A percentile compares a stretch with the other conserved stretches of the same genome.
These are phyloP conservation scores for Cheilosia variabilis DNA, from an alignment of 2,888 invertebrate genomes.

Conservation along the genomic window DNA sequence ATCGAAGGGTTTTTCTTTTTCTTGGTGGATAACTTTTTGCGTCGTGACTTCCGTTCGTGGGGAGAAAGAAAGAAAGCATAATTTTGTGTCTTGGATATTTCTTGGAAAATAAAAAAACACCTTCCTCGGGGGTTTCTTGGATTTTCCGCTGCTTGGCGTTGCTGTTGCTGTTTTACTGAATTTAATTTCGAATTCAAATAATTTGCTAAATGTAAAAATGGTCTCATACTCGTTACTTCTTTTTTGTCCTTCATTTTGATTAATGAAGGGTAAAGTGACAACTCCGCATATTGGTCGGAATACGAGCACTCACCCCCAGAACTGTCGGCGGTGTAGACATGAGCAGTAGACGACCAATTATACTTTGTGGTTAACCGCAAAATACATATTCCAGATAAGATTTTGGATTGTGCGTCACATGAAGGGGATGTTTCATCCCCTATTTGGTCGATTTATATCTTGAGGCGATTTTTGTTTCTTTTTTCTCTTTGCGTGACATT, in stretches of 20 bases:
- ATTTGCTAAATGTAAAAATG: background rate
- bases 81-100: conserved; percentile 72
- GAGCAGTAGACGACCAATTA: conserved; percentile 82
- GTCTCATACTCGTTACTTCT: background rate
- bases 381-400: conserved; percentile 82
- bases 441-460: conserved; percentile 59
- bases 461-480: conserved; percentile 45
- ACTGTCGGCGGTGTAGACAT: conserved; percentile 69
- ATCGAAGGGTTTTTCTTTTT: conserved; percentile 52
- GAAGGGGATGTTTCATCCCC: conserved; percentile 64
- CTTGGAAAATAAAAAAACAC: conserved; percentile 48
- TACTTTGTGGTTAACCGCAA: conserved; percentile 84
- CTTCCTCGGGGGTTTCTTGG: conserved; percentile 30
- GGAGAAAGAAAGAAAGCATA: conserved; percentile 55
- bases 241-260: conserved; percentile 68
- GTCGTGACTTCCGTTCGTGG: conserved; percentile 2
- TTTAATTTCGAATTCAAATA: conserved; percentile 3
- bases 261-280: background rate
- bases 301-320: conserved; percentile 24
- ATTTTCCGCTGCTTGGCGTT: conserved; percentile 69
- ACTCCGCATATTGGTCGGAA: background rate
- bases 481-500: conserved; percentile 42
- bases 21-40: conserved; percentile 50
- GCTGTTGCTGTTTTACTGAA: conserved; percentile 13
- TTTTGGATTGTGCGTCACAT: conserved; percentile 71